Percentiles rank a stretch among this genome's conserved stretches.
phyloP scores from a whole-genome alignment of 2,888 invertebrate species.

The Mycalesis mineus region DNA sequence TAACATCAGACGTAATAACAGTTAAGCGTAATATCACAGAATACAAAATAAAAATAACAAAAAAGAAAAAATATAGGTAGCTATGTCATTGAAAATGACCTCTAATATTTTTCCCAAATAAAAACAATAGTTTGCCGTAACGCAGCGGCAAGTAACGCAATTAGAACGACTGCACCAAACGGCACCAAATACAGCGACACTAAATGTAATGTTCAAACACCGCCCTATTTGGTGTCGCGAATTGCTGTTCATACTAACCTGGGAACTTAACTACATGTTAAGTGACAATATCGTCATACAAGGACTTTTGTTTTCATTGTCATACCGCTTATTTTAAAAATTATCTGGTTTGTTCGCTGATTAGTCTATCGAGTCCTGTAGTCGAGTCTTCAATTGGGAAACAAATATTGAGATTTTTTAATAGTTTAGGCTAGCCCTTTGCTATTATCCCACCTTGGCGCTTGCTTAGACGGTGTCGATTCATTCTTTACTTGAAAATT shows the following conservation, averaged over 20 bases:
- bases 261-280: conserved; percentile 28
- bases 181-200: conserved; percentile 49
- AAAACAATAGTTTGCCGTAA: conserved; percentile 18
- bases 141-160: conserved; percentile 34
- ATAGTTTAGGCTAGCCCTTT: no score
- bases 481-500: no score
- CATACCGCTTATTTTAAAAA: not conserved
- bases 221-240: conserved; percentile 57
- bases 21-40: no score
- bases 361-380: no score
- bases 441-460: no score
- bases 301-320: conserved; percentile 26
- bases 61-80: no score
- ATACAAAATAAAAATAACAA: not conserved
- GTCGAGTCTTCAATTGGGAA: no score
- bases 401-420: no score
- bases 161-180: conserved; percentile 59
- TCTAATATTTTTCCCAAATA: conserved; percentile 40
- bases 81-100: conserved; percentile 5
- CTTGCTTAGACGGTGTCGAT: no score
- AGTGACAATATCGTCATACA: conserved; percentile 31
- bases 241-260: conserved; percentile 51
- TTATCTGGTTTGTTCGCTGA: no score
- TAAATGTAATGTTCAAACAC: conserved; percentile 54
- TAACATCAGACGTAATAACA: no score